Percentiles rank a stretch among this genome's conserved stretches.
Evolutionary conservation across 1,140 invertebrate genomes (phyloP).

Genomic region (Rhynchophorus ferrugineus): DNA sequence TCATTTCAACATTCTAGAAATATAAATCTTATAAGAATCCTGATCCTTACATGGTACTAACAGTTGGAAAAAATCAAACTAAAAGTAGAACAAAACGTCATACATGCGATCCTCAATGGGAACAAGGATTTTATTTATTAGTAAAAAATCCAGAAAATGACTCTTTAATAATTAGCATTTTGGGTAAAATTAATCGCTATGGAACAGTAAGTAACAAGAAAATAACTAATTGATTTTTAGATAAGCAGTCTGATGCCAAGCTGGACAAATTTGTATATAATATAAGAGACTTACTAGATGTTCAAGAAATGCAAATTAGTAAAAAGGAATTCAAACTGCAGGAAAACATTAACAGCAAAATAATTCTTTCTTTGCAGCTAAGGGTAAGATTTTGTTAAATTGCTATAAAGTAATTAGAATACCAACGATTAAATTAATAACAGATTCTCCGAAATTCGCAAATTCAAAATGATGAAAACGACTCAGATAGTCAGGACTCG

Average conservation of each 20-base stretch:
- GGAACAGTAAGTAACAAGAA: neutral
- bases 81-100: slow-evolving; percentile 60
- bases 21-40: slow-evolving; percentile 57
- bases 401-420: no score
- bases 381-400: slow-evolving; percentile 61
- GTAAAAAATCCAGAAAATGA: slow-evolving; percentile 82
- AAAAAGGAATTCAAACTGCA: slow-evolving; percentile 25
- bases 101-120: slow-evolving; percentile 61
- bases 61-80: slow-evolving; percentile 61
- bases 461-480: slow-evolving; percentile 15
- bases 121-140: slow-evolving; percentile 81
- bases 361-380: slow-evolving; percentile 68
- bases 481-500: slow-evolving; percentile 24
- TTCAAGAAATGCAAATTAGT: slow-evolving; percentile 26
- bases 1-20: slow-evolving; percentile 44
- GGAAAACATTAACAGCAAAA: slow-evolving; percentile 62
- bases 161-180: slow-evolving; percentile 59
- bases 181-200: slow-evolving; percentile 7
- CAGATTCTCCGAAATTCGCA: slow-evolving; percentile 24
- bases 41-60: slow-evolving; percentile 65
- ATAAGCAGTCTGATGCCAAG: slow-evolving; percentile 26
- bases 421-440: slow-evolving; percentile 1
- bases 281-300: slow-evolving; percentile 21
- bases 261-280: slow-evolving; percentile 26
- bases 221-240: slow-evolving; percentile 3